Evolutionary conservation across 2,888 invertebrate species (phyloP).

Genomic region (Pediacus dermestoides): DNA sequence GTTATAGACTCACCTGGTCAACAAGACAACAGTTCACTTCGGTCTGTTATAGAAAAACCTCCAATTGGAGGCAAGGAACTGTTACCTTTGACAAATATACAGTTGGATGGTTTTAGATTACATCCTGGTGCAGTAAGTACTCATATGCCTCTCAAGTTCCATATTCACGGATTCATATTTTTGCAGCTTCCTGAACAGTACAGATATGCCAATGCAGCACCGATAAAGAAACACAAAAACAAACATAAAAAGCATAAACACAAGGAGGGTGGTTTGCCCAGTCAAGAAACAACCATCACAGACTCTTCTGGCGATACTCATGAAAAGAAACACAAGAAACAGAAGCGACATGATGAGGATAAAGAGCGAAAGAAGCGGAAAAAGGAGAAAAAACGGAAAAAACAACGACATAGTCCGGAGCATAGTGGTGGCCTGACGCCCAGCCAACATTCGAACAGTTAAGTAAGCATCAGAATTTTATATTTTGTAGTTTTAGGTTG

Average conservation of each 20-base stretch:
- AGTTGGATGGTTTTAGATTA: slow-evolving; percentile 87
- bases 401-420: slow-evolving; percentile 89
- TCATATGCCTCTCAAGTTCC: slow-evolving; percentile 1
- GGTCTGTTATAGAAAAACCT: slow-evolving; percentile 93
- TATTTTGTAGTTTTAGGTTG: too few species aligned
- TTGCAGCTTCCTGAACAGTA: slow-evolving; percentile 88
- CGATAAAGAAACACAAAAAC: slow-evolving; percentile 90
- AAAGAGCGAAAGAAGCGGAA: slow-evolving; percentile 90
- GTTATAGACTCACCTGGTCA: slow-evolving; percentile 92
- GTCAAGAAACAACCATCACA: slow-evolving; percentile 72
- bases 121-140: slow-evolving; percentile 81
- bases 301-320: slow-evolving; percentile 70
- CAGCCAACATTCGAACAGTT: slow-evolving; percentile 52
- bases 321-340: slow-evolving; percentile 94
- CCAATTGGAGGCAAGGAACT: slow-evolving; percentile 90
- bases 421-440: slow-evolving; percentile 67
- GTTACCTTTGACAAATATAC: slow-evolving; percentile 78
- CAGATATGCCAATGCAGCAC: slow-evolving; percentile 85
- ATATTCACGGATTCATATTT: slow-evolving; percentile 17
- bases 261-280: slow-evolving; percentile 77
- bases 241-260: slow-evolving; percentile 94
- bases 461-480: too few species aligned
- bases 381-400: slow-evolving; percentile 94
- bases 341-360: slow-evolving; percentile 89
- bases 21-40: slow-evolving; percentile 79